These are phyloP conservation scores for Acromyrmex charruanus DNA, from an alignment of 1,140 invertebrate genomes.

Conservation along the genomic window DNA sequence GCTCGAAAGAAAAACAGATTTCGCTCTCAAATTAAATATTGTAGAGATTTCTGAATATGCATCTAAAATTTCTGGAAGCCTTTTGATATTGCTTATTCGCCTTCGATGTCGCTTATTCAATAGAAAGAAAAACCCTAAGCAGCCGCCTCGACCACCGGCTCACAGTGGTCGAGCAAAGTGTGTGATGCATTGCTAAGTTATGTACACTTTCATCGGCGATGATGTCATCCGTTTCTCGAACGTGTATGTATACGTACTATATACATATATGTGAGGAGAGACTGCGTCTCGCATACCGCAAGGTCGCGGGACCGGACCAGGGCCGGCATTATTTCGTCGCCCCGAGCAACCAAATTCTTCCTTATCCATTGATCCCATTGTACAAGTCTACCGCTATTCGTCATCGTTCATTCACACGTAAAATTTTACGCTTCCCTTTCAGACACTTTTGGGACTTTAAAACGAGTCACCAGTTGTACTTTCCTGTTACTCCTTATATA, in stretches of 20 bases:
- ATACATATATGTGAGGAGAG: constrained; percentile 39
- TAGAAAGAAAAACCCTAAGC: not conserved
- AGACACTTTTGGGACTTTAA: not conserved
- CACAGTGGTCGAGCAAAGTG: constrained; percentile 15
- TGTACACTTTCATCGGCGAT: constrained; percentile 82
- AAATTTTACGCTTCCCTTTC: not conserved
- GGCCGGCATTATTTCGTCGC: constrained; percentile 56
- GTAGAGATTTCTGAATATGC: not conserved
- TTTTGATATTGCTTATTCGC: too few species aligned
- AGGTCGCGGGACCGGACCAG: constrained; percentile 68
- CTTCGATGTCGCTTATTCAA: not conserved
- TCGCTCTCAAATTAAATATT: not conserved
- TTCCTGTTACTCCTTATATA: too few species aligned
- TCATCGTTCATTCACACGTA: not conserved
- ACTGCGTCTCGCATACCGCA: constrained; percentile 75
- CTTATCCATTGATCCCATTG: not conserved
- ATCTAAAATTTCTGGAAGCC: not conserved
- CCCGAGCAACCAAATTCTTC: constrained; percentile 6
- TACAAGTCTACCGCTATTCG: not conserved
- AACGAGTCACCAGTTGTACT: not conserved
- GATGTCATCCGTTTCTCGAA: constrained; percentile 80
- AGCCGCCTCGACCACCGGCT: constrained; percentile 6
- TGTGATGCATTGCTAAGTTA: constrained; percentile 83
- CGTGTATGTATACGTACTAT: constrained; percentile 32
- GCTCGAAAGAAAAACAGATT: not conserved